Percentiles rank a stretch among this genome's conserved stretches.
Evolutionary conservation across 92 coral and sea anemone species (phyloP).

Genomic region (Porites divaricata): DNA sequence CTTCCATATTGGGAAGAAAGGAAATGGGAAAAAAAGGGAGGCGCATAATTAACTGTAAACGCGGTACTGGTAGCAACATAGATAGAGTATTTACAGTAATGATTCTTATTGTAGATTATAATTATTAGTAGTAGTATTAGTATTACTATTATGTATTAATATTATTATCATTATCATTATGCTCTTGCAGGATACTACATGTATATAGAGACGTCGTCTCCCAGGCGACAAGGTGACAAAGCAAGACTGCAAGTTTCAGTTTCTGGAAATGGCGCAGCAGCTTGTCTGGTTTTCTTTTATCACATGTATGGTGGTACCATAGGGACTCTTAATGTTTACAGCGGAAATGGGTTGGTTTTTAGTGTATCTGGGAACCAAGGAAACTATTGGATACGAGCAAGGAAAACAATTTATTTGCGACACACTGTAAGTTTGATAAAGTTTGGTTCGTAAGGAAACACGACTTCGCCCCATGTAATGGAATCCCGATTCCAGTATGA

Average conservation of each 20-base stretch:
- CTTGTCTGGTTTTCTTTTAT: constrained; percentile 39
- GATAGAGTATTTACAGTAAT: too few species aligned
- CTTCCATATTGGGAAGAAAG: too few species aligned
- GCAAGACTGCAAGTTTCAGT: not conserved
- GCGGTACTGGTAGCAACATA: too few species aligned
- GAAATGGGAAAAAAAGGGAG: too few species aligned
- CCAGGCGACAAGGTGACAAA: not conserved
- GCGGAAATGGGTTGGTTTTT: constrained; percentile 17
- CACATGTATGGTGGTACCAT: constrained; percentile 40
- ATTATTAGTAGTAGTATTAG: too few species aligned
- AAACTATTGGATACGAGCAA: constrained; percentile 24
- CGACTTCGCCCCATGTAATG: too few species aligned
- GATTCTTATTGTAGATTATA: too few species aligned
- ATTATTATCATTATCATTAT: too few species aligned
- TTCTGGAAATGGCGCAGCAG: not conserved
- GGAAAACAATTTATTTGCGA: not conserved
- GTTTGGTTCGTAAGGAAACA: too few species aligned
- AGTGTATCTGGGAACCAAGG: constrained; percentile 44
- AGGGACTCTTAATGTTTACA: constrained; percentile 34
- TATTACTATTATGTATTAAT: too few species aligned
- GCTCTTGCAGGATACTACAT: not conserved
- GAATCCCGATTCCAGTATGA: too few species aligned
- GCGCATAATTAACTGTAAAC: too few species aligned
- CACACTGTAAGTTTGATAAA: not conserved
- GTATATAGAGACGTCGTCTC: not conserved